A percentile compares a stretch with the other conserved stretches of the same genome.
phyloP scores from a whole-genome alignment of 1,140 invertebrate species.

The Drosophila rhopaloa region DNA sequence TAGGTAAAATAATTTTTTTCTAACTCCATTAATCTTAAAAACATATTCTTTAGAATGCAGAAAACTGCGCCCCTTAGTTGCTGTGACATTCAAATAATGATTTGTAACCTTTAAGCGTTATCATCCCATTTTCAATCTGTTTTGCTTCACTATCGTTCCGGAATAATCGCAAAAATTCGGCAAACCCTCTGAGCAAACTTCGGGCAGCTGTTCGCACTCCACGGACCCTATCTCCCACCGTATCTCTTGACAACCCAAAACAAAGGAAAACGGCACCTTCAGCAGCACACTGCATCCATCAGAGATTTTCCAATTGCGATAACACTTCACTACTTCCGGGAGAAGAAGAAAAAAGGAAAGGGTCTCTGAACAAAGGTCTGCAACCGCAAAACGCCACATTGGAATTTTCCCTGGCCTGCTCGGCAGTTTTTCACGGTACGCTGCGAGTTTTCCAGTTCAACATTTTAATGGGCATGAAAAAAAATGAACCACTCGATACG shows the following conservation, averaged over 20 bases:
- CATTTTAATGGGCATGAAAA: conserved; percentile 75
- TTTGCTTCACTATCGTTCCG: conserved; percentile 25
- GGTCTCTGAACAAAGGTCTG: conserved; percentile 43
- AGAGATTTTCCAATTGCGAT: conserved; percentile 63
- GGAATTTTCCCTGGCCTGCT: conserved; percentile 38
- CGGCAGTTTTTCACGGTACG: conserved; percentile 55
- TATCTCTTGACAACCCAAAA: conserved; percentile 40
- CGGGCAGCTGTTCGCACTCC: conserved; percentile 66
- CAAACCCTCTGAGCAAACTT: conserved; percentile 26
- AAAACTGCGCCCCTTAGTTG: conserved; percentile 21
- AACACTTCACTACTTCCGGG: conserved; percentile 67
- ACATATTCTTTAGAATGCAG: neutral
- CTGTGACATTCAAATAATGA: conserved; percentile 60
- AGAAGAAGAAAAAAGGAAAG: conserved; percentile 3
- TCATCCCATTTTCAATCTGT: conserved; percentile 55
- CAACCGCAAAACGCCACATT: conserved; percentile 49
- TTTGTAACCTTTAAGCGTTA: conserved; percentile 45
- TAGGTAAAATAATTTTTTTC: neutral
- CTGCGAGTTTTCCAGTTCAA: conserved; percentile 56
- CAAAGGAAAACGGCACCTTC: conserved; percentile 61
- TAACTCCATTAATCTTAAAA: conserved; percentile 11
- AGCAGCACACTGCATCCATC: conserved; percentile 25
- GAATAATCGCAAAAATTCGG: conserved; percentile 49
- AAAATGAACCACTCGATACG: conserved; percentile 49
- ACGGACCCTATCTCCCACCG: conserved; percentile 34